phyloP scores from a whole-genome alignment of 2,113 vertebrate genomes.

The Gallinago media region DNA sequence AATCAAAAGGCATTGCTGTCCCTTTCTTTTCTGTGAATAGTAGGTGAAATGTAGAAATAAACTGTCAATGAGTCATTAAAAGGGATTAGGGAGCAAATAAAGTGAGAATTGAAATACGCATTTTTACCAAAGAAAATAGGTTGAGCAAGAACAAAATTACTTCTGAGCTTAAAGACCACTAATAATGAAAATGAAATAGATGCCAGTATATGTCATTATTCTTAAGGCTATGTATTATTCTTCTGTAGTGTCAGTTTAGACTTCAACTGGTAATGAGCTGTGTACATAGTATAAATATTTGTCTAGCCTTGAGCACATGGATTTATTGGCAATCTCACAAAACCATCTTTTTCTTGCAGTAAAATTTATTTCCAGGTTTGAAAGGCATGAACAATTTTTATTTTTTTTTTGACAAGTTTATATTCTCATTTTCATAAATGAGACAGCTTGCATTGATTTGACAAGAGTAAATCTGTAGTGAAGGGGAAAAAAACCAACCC shows the following conservation, averaged over 20 bases:
- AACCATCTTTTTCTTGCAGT: neutral
- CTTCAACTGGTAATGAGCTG: neutral
- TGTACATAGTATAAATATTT: neutral
- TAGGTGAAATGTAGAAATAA: neutral
- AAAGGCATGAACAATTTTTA: neutral
- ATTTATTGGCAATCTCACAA: neutral
- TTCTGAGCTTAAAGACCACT: neutral
- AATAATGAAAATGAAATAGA: neutral
- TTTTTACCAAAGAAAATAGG: neutral
- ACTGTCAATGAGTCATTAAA: neutral
- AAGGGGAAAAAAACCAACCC: fast-evolving
- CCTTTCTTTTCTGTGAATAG: neutral
- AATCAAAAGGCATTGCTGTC: neutral
- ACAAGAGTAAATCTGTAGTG: neutral
- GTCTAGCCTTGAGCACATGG: neutral
- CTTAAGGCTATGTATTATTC: neutral
- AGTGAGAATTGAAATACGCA: neutral
- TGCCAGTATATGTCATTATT: neutral
- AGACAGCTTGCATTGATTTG: neutral
- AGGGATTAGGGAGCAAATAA: neutral
- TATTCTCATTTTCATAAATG: neutral
- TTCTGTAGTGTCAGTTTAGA: neutral
- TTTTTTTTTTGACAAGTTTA: neutral
- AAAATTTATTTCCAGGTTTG: neutral
- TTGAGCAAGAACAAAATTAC: neutral